Evolutionary conservation across 2,888 invertebrate genomes (phyloP), one percentile per base, ranked within the genome.

Genomic region (Lampropteryx suffumata): DNA sequence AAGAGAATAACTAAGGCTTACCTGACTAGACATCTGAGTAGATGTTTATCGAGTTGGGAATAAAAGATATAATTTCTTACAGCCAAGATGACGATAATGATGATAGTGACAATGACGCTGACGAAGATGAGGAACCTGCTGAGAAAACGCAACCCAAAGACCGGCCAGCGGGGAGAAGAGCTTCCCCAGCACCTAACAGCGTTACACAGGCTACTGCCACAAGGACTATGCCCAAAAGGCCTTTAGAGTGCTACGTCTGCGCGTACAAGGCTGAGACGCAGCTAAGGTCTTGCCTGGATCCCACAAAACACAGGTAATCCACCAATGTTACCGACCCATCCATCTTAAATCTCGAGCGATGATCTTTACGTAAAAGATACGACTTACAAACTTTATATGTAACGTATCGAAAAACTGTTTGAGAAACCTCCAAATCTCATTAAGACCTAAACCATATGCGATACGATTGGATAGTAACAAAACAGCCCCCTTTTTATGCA

Each of bases 181-280:
- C 61, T 37, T 68, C 57, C n/a, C 58, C 46, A 5, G 12, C 66
- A 6, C 8, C 13, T 3, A 6, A 64, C 14, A 60, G 70, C 0
- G 10, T 26, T 0, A 70, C 65, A 0, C 71, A 69, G 35, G 14
- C 63, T 1, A 8, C 66, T 0, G 53, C 36, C 3, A 76, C 79
- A 0, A 67, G 82, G 27, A 81, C 82, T 0, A 53, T 66, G 1
- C 82, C 78, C 43, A 77, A 68, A 49, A 67, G 79, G 1, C 84
- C 86, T 0, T 57, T 89, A 4, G 89, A 89, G 62, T 90, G 89
- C 62, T 90, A 80, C 49, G 81, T 84, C 1, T 90, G 89, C 43
- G 79, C 82, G 1, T 89, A 76, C 56, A 89, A 85, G 54, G 62
- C 76, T 0, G 87, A 86, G 26, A 75, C 77, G 1, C 79, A 79